Percentiles rank a stretch among this genome's conserved stretches.
These are phyloP conservation scores for Drosophila azteca DNA, from an alignment of 1,140 invertebrate genomes.

Conservation along the genomic window DNA sequence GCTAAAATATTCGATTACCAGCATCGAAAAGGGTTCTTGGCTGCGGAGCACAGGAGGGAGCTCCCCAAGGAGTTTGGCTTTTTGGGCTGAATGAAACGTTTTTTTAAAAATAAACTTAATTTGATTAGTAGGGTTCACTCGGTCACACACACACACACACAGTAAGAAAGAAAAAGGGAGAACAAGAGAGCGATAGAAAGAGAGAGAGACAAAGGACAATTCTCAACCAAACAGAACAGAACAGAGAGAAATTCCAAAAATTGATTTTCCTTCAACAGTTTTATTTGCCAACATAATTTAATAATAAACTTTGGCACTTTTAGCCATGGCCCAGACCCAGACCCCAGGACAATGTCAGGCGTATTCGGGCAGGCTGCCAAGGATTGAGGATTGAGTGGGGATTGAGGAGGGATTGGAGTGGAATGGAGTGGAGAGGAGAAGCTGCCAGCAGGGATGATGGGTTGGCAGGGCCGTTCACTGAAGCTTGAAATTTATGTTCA, in stretches of 20 bases:
- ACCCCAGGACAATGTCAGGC: conserved; percentile 3
- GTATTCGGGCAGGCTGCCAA: too few relatives aligned
- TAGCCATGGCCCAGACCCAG: conserved; percentile 55
- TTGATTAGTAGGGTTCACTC: conserved; percentile 79
- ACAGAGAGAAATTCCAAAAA: conserved; percentile 51
- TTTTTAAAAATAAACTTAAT: conserved; percentile 71
- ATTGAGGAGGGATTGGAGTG: conserved; percentile 13
- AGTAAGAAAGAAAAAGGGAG: neutral
- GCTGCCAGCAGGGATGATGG: conserved; percentile 11
- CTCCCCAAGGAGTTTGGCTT: conserved; percentile 40
- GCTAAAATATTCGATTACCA: conserved; percentile 75
- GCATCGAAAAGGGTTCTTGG: conserved; percentile 69
- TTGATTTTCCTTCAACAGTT: conserved; percentile 76
- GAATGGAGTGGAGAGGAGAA: neutral
- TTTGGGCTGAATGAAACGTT: conserved; percentile 41
- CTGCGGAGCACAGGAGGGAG: neutral
- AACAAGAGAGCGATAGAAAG: conserved; percentile 1
- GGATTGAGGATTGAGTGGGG: conserved; percentile 18
- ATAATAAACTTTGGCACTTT: conserved; percentile 82
- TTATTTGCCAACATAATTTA: conserved; percentile 80
- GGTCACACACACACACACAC: conserved; percentile 37
- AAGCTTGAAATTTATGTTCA: conserved; percentile 80
- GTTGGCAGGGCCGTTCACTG: conserved; percentile 39
- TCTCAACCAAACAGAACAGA: conserved; percentile 39
- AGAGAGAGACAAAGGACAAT: conserved; percentile 42